These are phyloP conservation scores for Azemiops feae DNA, from an alignment of 2,113 vertebrate genomes.

Conservation along the genomic window DNA sequence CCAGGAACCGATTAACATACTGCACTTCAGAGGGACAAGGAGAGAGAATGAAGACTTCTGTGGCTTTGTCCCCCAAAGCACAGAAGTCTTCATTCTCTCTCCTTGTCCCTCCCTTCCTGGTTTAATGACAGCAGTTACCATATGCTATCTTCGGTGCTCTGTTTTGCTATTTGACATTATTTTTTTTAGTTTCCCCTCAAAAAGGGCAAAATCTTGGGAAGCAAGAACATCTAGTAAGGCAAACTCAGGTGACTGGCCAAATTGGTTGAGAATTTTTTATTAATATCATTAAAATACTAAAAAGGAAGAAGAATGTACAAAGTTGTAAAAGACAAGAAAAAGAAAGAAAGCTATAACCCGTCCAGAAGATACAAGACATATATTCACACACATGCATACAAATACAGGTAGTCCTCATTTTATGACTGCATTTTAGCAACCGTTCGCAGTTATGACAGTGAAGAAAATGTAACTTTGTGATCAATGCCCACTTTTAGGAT, in stretches of 20 bases:
- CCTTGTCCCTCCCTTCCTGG: background rate
- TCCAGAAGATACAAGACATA: background rate
- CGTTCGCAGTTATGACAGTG: background rate
- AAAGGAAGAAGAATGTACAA: background rate
- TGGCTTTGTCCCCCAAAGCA: background rate
- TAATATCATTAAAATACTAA: background rate
- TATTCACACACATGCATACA: background rate
- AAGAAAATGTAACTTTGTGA: background rate
- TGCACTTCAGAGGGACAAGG: background rate
- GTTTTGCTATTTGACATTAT: background rate
- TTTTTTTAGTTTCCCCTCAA: background rate
- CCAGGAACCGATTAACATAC: background rate
- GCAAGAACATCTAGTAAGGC: background rate
- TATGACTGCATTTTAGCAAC: background rate
- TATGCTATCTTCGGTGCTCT: background rate
- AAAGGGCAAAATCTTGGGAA: background rate
- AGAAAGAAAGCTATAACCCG: background rate
- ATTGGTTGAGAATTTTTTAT: background rate
- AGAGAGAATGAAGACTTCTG: too few relatives aligned
- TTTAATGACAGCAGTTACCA: background rate
- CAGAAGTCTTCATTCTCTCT: background rate
- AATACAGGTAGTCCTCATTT: background rate
- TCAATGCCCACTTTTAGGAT: background rate
- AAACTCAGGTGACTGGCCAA: background rate
- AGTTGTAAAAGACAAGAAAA: background rate